A percentile compares a stretch with the other conserved stretches of the same genome.
phyloP scores from a whole-genome alignment of 2,888 invertebrate genomes.

The Anarsia innoxiella region DNA sequence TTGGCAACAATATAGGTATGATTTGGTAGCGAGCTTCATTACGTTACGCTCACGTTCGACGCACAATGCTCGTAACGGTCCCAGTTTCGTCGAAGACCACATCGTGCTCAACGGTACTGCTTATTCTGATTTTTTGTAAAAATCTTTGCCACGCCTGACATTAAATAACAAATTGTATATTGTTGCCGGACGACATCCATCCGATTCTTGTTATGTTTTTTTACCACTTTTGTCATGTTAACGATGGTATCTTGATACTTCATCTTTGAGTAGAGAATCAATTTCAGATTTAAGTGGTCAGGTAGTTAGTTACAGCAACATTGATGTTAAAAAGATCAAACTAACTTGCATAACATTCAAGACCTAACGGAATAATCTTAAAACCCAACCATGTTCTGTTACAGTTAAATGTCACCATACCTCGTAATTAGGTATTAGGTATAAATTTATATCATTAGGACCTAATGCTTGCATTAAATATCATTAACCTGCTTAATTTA shows the following conservation, averaged over 20 bases:
- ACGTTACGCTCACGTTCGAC: conserved; percentile 51
- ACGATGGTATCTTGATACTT: conserved; percentile 20
- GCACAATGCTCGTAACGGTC: conserved; percentile 59
- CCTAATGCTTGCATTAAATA: too few relatives aligned
- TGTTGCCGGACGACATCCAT: conserved; percentile 39
- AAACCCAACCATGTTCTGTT: conserved; percentile 22
- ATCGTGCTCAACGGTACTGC: conserved; percentile 50
- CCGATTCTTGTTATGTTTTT: conserved; percentile 35
- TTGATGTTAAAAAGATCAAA: too few relatives aligned
- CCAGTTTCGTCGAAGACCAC: conserved; percentile 36
- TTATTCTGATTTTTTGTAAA: conserved; percentile 51
- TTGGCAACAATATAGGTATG: conserved; percentile 41
- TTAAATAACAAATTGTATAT: conserved; percentile 47
- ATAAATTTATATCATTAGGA: too few relatives aligned
- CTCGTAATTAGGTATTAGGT: conserved; percentile 24
- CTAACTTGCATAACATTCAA: too few relatives aligned
- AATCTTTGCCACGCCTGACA: conserved; percentile 38
- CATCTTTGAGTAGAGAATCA: conserved; percentile 3
- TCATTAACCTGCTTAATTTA: too few relatives aligned
- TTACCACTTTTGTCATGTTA: conserved; percentile 30
- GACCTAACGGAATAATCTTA: too few relatives aligned
- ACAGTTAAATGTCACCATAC: conserved; percentile 22
- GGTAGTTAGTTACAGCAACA: too few relatives aligned
- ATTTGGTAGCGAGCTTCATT: conserved; percentile 37
- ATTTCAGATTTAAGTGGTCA: too few relatives aligned